These are phyloP conservation scores for Ectemnius lituratus DNA, from an alignment of 2,888 invertebrate genomes.

Conservation along the genomic window DNA sequence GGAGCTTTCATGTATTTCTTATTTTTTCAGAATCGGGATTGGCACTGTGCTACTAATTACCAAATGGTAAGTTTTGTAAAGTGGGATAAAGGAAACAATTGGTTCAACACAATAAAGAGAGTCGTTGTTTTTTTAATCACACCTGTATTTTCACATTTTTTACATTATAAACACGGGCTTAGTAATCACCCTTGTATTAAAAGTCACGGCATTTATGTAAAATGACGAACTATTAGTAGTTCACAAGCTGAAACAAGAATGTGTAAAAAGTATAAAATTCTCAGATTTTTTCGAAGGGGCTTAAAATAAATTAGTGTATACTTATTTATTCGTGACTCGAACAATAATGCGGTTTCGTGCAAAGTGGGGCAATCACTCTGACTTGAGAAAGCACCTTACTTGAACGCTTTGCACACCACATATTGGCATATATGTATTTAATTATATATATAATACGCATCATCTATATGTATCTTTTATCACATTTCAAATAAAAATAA, in stretches of 20 bases:
- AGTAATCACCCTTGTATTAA: conserved; percentile 17
- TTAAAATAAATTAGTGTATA: conserved; percentile 16
- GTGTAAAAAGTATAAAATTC: conserved; percentile 38
- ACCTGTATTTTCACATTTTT: conserved; percentile 72
- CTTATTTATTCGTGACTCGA: conserved; percentile 5
- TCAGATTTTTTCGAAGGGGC: conserved; percentile 11
- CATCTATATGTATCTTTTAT: conserved; percentile 65
- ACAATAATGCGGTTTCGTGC: conserved; percentile 33
- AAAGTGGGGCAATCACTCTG: conserved; percentile 18
- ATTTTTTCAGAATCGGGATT: conserved; percentile 47
- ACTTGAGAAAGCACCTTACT: conserved; percentile 44
- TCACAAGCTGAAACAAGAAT: conserved; percentile 22
- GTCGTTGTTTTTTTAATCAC: conserved; percentile 54
- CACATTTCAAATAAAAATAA: conserved; percentile 72
- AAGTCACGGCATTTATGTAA: conserved; percentile 31
- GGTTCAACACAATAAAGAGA: conserved; percentile 38
- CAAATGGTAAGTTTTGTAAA: conserved; percentile 36
- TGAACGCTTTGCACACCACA: conserved; percentile 37
- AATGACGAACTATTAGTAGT: not conserved
- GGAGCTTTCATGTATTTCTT: conserved; percentile 42
- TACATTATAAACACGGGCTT: conserved; percentile 63
- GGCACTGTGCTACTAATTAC: conserved; percentile 13
- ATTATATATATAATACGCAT: conserved; percentile 48
- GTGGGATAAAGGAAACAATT: not conserved
- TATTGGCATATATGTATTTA: conserved; percentile 8